phyloP scores from a whole-genome alignment of 2,113 vertebrate genomes.

The Gadus chalcogrammus region DNA sequence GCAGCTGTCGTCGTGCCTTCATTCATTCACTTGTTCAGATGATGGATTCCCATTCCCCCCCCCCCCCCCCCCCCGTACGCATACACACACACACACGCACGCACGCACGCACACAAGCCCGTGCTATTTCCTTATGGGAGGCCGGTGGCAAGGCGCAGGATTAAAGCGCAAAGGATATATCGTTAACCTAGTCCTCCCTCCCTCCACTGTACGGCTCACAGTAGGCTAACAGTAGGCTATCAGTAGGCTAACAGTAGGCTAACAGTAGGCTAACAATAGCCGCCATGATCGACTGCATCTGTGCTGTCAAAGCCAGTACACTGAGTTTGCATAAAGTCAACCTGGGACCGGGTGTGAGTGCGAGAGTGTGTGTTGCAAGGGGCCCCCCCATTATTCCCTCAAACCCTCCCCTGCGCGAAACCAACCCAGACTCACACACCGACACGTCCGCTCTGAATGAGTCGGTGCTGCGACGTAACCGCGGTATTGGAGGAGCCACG shows the following conservation, averaged over 20 bases:
- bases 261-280: too few relatives aligned
- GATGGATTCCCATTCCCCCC: constrained; percentile 28
- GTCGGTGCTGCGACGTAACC: constrained; percentile 10
- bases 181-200: constrained; percentile 11
- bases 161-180: constrained; percentile 46
- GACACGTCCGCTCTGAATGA: too few relatives aligned
- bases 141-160: constrained; percentile 39
- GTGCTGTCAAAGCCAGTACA: constrained; percentile 10
- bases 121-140: constrained; percentile 47
- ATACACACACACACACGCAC: too few relatives aligned
- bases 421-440: background rate
- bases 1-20: constrained; percentile 51
- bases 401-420: background rate
- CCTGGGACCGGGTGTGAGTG: constrained; percentile 6
- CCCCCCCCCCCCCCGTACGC: constrained; percentile 9
- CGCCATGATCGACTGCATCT: too few relatives aligned
- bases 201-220: too few relatives aligned
- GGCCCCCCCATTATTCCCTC: background rate
- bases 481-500: constrained; percentile 1
- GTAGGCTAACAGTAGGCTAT: too few relatives aligned
- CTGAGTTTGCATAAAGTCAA: constrained; percentile 32
- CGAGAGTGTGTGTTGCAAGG: constrained; percentile 13
- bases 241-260: too few relatives aligned
- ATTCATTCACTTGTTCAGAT: constrained; percentile 49
- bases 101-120: background rate